phyloP scores from a whole-genome alignment of 2,113 vertebrate species.

The Heliornis fulica region DNA sequence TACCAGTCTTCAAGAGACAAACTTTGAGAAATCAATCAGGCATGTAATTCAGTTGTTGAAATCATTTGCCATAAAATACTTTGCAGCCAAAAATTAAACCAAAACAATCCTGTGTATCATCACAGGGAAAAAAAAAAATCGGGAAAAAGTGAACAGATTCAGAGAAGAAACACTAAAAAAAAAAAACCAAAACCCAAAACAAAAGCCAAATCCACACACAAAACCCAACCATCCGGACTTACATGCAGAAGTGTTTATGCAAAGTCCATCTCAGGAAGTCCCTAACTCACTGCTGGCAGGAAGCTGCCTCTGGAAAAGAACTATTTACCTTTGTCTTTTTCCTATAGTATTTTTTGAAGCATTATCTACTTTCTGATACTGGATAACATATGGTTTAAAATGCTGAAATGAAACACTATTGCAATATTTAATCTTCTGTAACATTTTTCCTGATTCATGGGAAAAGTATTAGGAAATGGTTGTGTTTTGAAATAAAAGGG shows the following conservation, averaged over 20 bases:
- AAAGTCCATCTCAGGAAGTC: neutral
- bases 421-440: neutral
- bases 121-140: neutral
- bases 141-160: neutral
- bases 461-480: neutral
- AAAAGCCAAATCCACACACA: too few species aligned
- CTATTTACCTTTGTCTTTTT: conserved; percentile 23
- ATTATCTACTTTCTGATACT: neutral
- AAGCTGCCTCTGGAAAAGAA: conserved; percentile 38
- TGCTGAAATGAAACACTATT: neutral
- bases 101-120: too few species aligned
- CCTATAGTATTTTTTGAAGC: neutral
- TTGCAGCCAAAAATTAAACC: neutral
- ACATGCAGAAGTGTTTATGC: neutral
- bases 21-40: neutral
- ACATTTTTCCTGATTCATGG: neutral
- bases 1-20: neutral
- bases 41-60: neutral
- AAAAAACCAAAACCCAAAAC: too few species aligned
- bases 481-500: neutral
- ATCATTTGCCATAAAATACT: neutral
- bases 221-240: conserved; percentile 8
- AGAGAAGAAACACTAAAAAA: neutral
- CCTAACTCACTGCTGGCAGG: neutral
- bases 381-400: neutral